Base-by-base conservation (phyloP, 1,140 invertebrate genomes). In the Centruroides vittatus region DNA sequence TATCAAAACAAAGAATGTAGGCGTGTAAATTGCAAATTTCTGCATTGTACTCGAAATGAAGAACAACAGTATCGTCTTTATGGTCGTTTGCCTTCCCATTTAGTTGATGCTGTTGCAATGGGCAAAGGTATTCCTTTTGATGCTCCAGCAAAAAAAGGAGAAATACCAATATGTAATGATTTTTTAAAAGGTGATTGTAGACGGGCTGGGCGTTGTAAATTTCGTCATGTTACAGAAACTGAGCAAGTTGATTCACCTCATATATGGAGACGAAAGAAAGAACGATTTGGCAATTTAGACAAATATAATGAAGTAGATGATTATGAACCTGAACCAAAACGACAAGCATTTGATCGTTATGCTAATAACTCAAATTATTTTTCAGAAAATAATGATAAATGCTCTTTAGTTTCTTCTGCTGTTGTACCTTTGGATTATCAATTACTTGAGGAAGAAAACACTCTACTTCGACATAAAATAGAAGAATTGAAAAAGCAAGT, bases 1-100 rank as follows among this genome's bases (percentile, higher is more conserved):
- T 89, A 80, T 74, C 87, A 89, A 72, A 89, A 89, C 71, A 82
- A 80, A 11, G 78, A 79, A 59, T 86, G 84, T 68, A 76, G 78
- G n/a, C 76, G 84, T 67, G 73, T 78, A 0, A 81, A 80, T 53
- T 84, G 82, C 67, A 82, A 84, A 67, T 91, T 89, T 71, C 76
- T 89, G 41, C 87, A 91, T 70, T 86, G 86, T 68, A 81, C 84
- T 0, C 73, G 82, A 47, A 84, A 84, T 65, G 86, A 89, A 67
- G 86, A 88, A 70, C 82, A 88, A 55, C 80, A 83, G 69, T 89
- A 85, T 70, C 79, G 83, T 58, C 73, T 75, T 5, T 84, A 80
- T 3, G 85, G 85, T 0, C 79, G 83, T 66, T 73, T 88, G 60
- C 84, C 84, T 4, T 70, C 76, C n/a, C 78, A 82, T 65, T 73